A percentile compares a stretch with the other conserved stretches of the same genome.
phyloP scores from a whole-genome alignment of 2,888 invertebrate species.

The Yponomeuta cagnagella region DNA sequence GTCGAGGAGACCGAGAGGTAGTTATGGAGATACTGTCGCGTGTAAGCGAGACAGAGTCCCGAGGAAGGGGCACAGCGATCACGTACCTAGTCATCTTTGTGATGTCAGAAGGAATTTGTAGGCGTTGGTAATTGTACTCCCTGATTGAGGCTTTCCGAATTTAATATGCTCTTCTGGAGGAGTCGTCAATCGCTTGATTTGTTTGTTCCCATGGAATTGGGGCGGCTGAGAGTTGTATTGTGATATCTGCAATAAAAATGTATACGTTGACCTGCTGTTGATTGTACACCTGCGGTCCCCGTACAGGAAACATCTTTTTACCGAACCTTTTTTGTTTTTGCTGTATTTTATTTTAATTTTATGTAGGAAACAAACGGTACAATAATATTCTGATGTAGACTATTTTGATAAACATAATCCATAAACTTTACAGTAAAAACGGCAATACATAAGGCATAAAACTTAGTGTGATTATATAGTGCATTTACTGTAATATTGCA shows the following conservation, averaged over 20 bases:
- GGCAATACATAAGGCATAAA: too few relatives aligned
- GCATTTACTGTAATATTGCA: too few relatives aligned
- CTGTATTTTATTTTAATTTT: too few relatives aligned
- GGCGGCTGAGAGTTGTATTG: background rate
- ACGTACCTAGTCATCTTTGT: conserved; percentile 41
- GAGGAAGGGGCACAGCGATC: conserved; percentile 39
- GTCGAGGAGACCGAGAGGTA: conserved; percentile 36
- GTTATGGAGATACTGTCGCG: conserved; percentile 23
- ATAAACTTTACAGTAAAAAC: too few relatives aligned
- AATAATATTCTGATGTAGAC: too few relatives aligned
- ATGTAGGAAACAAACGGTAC: too few relatives aligned
- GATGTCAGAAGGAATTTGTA: conserved; percentile 59
- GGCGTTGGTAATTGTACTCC: conserved; percentile 58
- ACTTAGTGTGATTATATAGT: too few relatives aligned
- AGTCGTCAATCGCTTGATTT: background rate
- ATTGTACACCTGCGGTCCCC: too few relatives aligned
- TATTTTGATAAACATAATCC: too few relatives aligned
- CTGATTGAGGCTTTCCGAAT: conserved; percentile 57
- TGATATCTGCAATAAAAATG: background rate
- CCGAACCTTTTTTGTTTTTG: too few relatives aligned
- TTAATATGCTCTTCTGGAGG: conserved; percentile 36
- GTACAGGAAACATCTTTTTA: too few relatives aligned
- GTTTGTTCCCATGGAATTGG: background rate
- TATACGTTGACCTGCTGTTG: too few relatives aligned
- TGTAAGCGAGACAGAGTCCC: background rate